Evolutionary conservation across 2,113 vertebrate species (phyloP), one percentile per base, ranked within the genome.

Genomic region (Zosterops lateralis): DNA sequence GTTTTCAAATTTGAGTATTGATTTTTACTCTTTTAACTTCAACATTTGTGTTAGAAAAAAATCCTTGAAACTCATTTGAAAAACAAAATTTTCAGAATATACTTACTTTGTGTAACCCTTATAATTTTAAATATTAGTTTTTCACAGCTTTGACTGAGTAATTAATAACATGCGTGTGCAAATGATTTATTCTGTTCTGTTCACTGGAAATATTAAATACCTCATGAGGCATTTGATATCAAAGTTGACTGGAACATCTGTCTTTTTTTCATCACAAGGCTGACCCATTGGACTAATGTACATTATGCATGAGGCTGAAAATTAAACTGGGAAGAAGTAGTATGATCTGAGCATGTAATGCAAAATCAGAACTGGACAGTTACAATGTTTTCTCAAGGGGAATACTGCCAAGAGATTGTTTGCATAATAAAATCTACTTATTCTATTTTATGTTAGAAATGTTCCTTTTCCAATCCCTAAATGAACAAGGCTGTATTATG

Each of bases 401-500:
- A 76, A 40, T 4, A 7, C 8, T 28, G 36, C 25, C 78, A 47
- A 62, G 36, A 54, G 14, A 15, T 58, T 58, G 8, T 65, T 85
- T 82, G 32, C 17, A 14, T 31, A 19, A 31, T 26, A 62, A 74
- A 26, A 54, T 32, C 20, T 62, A 28, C 54, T 18, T 54, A 29
- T 8, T 83, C 3, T 32, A 5, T 54, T 76, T 76, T 50, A 28
- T 76, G 68, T 80, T 57, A 86, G 5, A 77, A 90, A 61, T 1
- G 0, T 0, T 62, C 10, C 34, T 81, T 75, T 84, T 48, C 6
- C 10, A 47, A 12, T 40, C 66, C 10, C 26, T 57, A 77, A 66
- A 48, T 14, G 0, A 72, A 34, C 7, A 44, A 24, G 53, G 3
- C 3, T 3, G 0, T n/a, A 6, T 67, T 12, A 38, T n/a, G 24